Evolutionary conservation across 1,140 invertebrate species (phyloP).

Genomic region (Drosophila subobscura): DNA sequence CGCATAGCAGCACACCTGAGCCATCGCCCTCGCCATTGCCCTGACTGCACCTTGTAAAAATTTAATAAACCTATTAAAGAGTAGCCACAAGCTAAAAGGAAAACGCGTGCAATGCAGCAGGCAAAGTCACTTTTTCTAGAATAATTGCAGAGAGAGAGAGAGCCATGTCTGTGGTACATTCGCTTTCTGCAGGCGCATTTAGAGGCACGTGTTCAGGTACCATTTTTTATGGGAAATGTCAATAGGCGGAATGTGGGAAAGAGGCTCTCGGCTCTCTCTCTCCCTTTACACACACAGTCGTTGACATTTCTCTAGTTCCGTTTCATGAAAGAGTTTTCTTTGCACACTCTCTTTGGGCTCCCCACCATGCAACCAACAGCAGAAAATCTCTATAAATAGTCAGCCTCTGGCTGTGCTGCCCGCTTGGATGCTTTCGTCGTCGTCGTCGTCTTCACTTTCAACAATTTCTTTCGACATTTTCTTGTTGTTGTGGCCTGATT

Average conservation of each 20-base stretch:
- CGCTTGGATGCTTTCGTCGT: conserved; percentile 24
- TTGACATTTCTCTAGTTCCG: conserved; percentile 37
- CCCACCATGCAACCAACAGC: conserved; percentile 14
- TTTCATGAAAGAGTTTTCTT: conserved; percentile 52
- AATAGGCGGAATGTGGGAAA: conserved; percentile 27
- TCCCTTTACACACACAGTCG: too few relatives aligned
- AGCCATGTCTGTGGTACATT: conserved; percentile 1
- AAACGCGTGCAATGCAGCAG: conserved; percentile 33
- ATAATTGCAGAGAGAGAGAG: conserved; percentile 14
- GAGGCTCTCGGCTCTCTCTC: neutral
- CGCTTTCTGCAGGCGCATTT: conserved; percentile 19
- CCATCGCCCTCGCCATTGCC: conserved; percentile 7
- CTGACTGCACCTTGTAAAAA: conserved; percentile 52
- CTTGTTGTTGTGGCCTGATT: conserved; percentile 51
- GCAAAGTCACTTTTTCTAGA: conserved; percentile 19
- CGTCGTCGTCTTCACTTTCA: conserved; percentile 43
- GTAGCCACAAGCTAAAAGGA: conserved; percentile 5
- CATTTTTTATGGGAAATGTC: conserved; percentile 33
- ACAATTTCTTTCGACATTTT: conserved; percentile 52
- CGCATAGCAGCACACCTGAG: conserved; percentile 14
- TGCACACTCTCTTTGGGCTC: conserved; percentile 20
- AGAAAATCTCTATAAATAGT: conserved; percentile 45
- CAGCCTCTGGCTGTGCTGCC: conserved; percentile 26
- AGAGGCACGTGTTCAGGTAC: conserved; percentile 32
- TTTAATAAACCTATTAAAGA: conserved; percentile 62